These are phyloP conservation scores for Elephantulus edwardii DNA, from an alignment of 2,113 vertebrate species.

Conservation along the genomic window DNA sequence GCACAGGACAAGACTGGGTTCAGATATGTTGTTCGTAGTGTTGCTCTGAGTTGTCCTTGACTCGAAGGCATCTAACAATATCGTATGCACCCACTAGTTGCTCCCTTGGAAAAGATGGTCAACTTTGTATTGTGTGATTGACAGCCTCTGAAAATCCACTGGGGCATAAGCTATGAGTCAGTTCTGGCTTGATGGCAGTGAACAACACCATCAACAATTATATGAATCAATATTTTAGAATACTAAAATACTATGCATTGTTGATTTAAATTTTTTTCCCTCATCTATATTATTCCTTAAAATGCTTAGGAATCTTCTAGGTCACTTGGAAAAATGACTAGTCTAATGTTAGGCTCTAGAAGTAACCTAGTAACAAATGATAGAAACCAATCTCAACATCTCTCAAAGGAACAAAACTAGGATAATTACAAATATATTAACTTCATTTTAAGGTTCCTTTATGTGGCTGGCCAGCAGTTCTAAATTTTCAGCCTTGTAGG, in stretches of 20 bases:
- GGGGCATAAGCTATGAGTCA: too few relatives aligned
- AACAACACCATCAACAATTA: too few relatives aligned
- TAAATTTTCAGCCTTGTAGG: neutral
- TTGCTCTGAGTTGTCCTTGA: too few relatives aligned
- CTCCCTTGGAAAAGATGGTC: too few relatives aligned
- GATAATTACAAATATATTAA: neutral
- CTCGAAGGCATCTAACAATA: too few relatives aligned
- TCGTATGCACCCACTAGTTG: too few relatives aligned
- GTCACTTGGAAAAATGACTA: neutral
- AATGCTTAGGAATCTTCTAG: neutral
- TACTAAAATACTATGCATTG: neutral
- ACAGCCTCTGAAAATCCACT: too few relatives aligned
- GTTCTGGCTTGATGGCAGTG: too few relatives aligned
- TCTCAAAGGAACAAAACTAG: neutral
- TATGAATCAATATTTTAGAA: neutral
- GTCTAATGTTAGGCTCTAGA: neutral
- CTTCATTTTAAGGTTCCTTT: neutral
- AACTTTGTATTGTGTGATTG: too few relatives aligned
- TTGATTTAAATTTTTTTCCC: neutral
- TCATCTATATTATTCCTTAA: neutral
- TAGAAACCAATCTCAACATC: neutral
- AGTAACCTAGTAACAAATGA: neutral
- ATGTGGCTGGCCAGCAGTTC: neutral
- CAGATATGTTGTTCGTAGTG: too few relatives aligned
- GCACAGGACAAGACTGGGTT: too few relatives aligned